Percentiles rank a stretch among this genome's conserved stretches.
phyloP scores from a whole-genome alignment of 1,140 invertebrate genomes.

The Drosophila malerkotliana region DNA sequence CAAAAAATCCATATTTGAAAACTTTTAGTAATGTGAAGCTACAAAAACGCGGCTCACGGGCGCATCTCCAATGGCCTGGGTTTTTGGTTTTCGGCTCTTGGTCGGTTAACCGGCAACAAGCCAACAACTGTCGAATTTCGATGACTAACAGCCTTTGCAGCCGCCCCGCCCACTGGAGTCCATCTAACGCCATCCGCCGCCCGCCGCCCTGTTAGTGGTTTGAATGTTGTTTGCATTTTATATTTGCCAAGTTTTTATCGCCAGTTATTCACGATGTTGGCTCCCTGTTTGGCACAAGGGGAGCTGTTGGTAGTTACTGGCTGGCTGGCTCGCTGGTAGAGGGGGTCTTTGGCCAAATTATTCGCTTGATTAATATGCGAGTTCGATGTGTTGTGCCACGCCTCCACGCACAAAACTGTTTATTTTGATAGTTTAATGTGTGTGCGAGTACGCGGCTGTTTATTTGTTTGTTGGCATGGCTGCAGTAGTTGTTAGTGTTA shows the following conservation, averaged over 20 bases:
- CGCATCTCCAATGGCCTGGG: slow-evolving; percentile 23
- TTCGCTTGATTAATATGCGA: slow-evolving; percentile 78
- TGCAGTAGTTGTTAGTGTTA: slow-evolving; percentile 37
- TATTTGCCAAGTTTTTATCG: slow-evolving; percentile 81
- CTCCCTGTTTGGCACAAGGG: slow-evolving; percentile 2
- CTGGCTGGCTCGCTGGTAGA: neutral
- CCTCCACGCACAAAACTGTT: slow-evolving; percentile 48
- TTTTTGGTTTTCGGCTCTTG: slow-evolving; percentile 64
- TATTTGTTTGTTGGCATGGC: slow-evolving; percentile 54
- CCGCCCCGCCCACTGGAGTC: slow-evolving; percentile 2
- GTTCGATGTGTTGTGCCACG: slow-evolving; percentile 55
- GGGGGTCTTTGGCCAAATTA: slow-evolving; percentile 57
- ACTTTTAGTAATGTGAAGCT: neutral
- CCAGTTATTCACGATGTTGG: slow-evolving; percentile 65
- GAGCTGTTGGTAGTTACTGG: neutral
- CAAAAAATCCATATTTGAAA: neutral
- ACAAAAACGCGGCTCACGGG: slow-evolving; percentile 6
- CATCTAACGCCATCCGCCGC: neutral
- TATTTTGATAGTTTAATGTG: slow-evolving; percentile 76
- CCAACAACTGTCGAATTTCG: slow-evolving; percentile 65
- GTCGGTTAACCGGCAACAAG: slow-evolving; percentile 75
- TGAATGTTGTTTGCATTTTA: slow-evolving; percentile 77
- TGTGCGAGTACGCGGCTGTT: slow-evolving; percentile 42
- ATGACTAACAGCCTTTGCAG: slow-evolving; percentile 68
- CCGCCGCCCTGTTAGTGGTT: slow-evolving; percentile 5